These are phyloP conservation scores for Trialeurodes vaporariorum DNA, from an alignment of 1,140 invertebrate species.

Conservation along the genomic window DNA sequence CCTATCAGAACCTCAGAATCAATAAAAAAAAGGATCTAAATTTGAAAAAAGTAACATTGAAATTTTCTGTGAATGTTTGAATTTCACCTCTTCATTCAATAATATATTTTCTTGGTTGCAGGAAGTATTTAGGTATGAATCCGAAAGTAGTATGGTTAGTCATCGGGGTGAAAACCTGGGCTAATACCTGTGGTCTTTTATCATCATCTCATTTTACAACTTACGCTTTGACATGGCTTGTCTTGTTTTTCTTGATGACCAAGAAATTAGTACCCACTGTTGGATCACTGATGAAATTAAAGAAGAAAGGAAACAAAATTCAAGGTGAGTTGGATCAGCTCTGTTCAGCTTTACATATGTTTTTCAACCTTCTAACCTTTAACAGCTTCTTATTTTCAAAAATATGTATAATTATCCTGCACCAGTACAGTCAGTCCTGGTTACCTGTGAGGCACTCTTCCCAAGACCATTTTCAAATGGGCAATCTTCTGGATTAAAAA, in stretches of 20 bases:
- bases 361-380: background rate
- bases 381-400: background rate
- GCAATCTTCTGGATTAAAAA: too few relatives aligned
- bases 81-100: too few relatives aligned
- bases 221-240: slow-evolving; percentile 36
- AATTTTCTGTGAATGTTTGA: too few relatives aligned
- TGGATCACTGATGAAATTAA: background rate
- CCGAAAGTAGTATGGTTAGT: slow-evolving; percentile 29
- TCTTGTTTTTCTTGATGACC: slow-evolving; percentile 34
- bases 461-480: too few relatives aligned
- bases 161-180: slow-evolving; percentile 40
- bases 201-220: slow-evolving; percentile 31
- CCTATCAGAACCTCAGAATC: too few relatives aligned
- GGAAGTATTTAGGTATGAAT: slow-evolving; percentile 28
- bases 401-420: too few relatives aligned
- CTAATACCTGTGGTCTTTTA: slow-evolving; percentile 28
- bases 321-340: background rate
- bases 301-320: background rate
- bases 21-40: too few relatives aligned
- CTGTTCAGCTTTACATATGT: background rate
- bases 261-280: slow-evolving; percentile 25
- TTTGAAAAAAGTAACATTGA: too few relatives aligned
- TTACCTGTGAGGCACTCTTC: too few relatives aligned
- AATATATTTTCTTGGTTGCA: too few relatives aligned
- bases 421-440: too few relatives aligned